phyloP scores from a whole-genome alignment of 2,113 vertebrate species.

The Laticauda colubrina region DNA sequence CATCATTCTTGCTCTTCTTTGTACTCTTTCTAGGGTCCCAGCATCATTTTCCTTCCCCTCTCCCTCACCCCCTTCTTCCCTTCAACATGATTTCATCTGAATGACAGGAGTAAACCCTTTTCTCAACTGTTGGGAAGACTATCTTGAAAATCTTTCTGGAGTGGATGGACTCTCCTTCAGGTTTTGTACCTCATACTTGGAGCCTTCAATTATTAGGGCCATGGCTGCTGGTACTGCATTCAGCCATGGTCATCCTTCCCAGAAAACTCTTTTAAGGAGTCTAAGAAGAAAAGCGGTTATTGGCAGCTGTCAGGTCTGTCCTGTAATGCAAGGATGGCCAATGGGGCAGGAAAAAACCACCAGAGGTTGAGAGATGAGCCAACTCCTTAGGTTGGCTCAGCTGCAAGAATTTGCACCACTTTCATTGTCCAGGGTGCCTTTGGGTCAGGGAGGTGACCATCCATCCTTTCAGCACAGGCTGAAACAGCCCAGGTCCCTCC shows the following conservation, averaged over 20 bases:
- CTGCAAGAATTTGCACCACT: background rate
- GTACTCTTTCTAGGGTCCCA: no score
- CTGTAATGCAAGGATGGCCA: background rate
- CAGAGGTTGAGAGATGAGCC: background rate
- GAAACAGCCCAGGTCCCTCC: background rate
- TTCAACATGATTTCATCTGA: background rate
- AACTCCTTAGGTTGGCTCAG: background rate
- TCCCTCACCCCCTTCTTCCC: background rate
- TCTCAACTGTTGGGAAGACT: background rate
- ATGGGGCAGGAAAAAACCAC: background rate
- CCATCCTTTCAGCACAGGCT: background rate
- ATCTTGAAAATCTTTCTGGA: background rate
- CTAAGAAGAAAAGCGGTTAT: background rate
- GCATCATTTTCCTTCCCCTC: no score
- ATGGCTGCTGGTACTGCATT: no score
- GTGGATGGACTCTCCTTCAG: background rate
- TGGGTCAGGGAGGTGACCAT: background rate
- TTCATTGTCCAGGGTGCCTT: background rate
- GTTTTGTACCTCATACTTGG: background rate
- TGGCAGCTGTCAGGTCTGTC: background rate
- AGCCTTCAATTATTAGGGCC: background rate
- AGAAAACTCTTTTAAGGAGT: background rate
- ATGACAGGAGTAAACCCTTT: background rate
- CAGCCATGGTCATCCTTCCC: background rate
- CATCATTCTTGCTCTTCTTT: no score